Evolutionary conservation across 2,888 invertebrate genomes (phyloP).

Genomic region (Galeruca laticollis): DNA sequence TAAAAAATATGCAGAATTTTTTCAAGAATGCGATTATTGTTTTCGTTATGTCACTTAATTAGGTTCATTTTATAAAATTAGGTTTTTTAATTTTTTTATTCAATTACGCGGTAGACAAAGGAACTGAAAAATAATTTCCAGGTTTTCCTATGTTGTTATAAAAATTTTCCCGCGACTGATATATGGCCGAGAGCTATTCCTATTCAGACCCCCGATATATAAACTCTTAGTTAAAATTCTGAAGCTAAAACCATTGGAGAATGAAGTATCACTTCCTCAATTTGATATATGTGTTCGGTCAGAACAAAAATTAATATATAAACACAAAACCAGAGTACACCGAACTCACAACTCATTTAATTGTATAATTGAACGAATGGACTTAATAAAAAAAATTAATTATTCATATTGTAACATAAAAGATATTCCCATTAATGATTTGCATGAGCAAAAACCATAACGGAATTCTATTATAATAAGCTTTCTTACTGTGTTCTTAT

Average conservation of each 20-base stretch:
- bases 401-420: constrained; percentile 57
- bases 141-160: too few relatives aligned
- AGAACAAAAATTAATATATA: constrained; percentile 3
- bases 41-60: too few relatives aligned
- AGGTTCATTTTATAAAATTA: too few relatives aligned
- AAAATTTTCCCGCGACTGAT: too few relatives aligned
- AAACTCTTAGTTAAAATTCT: not conserved
- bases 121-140: too few relatives aligned
- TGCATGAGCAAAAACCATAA: constrained; percentile 61
- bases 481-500: constrained; percentile 35
- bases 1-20: too few relatives aligned
- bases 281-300: constrained; percentile 17
- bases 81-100: too few relatives aligned
- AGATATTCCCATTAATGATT: constrained; percentile 56
- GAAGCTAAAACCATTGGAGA: constrained; percentile 6
- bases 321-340: constrained; percentile 53
- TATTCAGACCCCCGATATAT: too few relatives aligned
- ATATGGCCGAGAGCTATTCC: too few relatives aligned
- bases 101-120: too few relatives aligned
- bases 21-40: too few relatives aligned
- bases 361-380: constrained; percentile 42
- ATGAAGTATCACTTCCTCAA: constrained; percentile 29
- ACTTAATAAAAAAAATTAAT: constrained; percentile 52
- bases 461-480: constrained; percentile 49
- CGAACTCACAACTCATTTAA: constrained; percentile 58